A percentile compares a stretch with the other conserved stretches of the same genome.
Conservation (phyloP, 2,888 invertebrate species). For the Schizotus pectinicornis region DNA sequence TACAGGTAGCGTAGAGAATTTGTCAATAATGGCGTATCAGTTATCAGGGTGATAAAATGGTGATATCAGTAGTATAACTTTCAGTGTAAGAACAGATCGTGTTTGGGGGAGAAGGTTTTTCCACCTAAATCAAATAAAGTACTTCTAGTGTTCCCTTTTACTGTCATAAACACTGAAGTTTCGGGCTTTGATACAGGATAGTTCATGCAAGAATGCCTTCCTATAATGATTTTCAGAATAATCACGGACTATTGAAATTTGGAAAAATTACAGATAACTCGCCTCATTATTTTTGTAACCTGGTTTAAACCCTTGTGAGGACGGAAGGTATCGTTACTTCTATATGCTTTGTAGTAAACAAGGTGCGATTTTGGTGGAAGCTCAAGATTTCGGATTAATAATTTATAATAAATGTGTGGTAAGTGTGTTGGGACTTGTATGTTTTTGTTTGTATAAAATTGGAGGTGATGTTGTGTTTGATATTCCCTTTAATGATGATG, state of each 20-base stretch:
- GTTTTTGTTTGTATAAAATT: slow-evolving; percentile 2
- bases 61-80: neutral
- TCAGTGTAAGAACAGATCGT: neutral
- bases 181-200: neutral
- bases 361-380: neutral
- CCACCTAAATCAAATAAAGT: neutral
- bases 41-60: neutral
- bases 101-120: neutral
- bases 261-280: neutral
- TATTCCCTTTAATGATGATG: slow-evolving; percentile 1
- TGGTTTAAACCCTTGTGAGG: neutral
- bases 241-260: neutral
- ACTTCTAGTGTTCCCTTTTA: neutral
- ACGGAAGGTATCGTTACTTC: neutral
- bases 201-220: neutral
- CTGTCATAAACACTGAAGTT: neutral
- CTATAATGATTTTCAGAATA: neutral
- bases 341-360: neutral
- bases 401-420: neutral
- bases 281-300: neutral
- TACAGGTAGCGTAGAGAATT: neutral
- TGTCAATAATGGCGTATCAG: neutral
- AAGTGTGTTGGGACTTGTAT: neutral
- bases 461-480: slow-evolving; percentile 2
- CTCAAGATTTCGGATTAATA: neutral